These are phyloP conservation scores for Troides aeacus DNA, from an alignment of 2,888 invertebrate genomes.

Conservation along the genomic window DNA sequence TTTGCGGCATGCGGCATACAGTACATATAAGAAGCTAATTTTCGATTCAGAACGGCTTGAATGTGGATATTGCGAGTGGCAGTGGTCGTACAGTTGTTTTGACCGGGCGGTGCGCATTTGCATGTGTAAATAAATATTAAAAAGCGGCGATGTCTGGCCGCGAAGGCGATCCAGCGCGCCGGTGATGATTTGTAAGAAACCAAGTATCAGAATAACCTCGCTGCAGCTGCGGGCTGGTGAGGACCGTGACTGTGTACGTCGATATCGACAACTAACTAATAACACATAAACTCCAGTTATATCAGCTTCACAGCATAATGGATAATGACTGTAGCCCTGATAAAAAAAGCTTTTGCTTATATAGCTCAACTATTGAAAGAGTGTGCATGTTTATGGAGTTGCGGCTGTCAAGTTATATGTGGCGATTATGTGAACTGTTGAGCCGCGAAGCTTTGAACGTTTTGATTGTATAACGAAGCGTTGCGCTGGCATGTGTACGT, in stretches of 20 bases:
- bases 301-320: too few relatives aligned
- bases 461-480: conserved; percentile 35
- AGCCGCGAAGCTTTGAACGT: conserved; percentile 4
- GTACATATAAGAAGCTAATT: conserved; percentile 15
- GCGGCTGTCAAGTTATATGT: neutral
- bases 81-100: conserved; percentile 37
- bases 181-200: conserved; percentile 46
- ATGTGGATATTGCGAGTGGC: conserved; percentile 32
- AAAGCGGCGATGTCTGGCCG: conserved; percentile 46
- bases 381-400: too few relatives aligned
- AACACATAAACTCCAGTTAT: neutral
- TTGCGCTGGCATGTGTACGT: conserved; percentile 27
- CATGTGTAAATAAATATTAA: conserved; percentile 71
- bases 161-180: conserved; percentile 40
- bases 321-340: too few relatives aligned
- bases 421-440: neutral
- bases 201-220: conserved; percentile 42
- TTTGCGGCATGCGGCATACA: conserved; percentile 10
- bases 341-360: too few relatives aligned
- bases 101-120: conserved; percentile 47
- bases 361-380: too few relatives aligned
- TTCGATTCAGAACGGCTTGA: conserved; percentile 12
- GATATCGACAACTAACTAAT: conserved; percentile 43
- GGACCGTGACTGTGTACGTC: conserved; percentile 34
- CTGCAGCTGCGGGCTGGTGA: conserved; percentile 55